Evolutionary conservation across 2,888 invertebrate species (phyloP), one percentile per base, ranked within the genome.

Genomic region (Eremobia ochroleuca): DNA sequence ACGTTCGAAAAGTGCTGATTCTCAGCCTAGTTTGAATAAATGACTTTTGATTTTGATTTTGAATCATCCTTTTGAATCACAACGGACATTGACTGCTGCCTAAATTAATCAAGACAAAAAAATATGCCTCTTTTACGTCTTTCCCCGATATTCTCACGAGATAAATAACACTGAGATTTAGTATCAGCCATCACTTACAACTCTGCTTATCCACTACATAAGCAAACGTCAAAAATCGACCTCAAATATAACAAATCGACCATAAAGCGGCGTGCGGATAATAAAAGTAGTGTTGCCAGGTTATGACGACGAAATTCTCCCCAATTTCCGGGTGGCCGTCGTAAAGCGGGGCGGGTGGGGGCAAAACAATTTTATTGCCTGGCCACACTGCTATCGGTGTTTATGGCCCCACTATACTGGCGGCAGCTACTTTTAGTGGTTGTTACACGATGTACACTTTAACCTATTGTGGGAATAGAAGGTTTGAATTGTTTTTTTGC

Each of bases 361-460:
- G 83, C 75, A 83, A 89, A 89, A 90, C 86, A 87, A 81, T 89
- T 91, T 91, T 90, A 91, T 88, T 84, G 86, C 83, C 77, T 79
- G 82, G 77, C 70, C 86, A 85, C 86, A 90, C 85, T 82, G 88
- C 84, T 85, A 85, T 85, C 76, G 81, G 76, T 76, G 76, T 89
- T 89, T 89, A 89, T 86, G 43, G 85, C 82, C 55, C 70, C 58
- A 77, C 77, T 84, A 77, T 77, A 79, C 49, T 65, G 76, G 59
- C n/a, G 66, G 77, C 66, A 61, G 74, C 82, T 79, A 76, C 81
- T 82, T 86, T 86, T 80, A 85, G 83, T 85, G 88, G 76, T 76
- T 77, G 79, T 83, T 74, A 80, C 77, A 77, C 77, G 67, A 77
- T 76, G 77, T 79, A 74, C 62, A 55, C 73, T 81, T 73, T 68